Conservation (phyloP, 64 coral and sea anemone species). For the Dendrophyllia cribrosa region DNA sequence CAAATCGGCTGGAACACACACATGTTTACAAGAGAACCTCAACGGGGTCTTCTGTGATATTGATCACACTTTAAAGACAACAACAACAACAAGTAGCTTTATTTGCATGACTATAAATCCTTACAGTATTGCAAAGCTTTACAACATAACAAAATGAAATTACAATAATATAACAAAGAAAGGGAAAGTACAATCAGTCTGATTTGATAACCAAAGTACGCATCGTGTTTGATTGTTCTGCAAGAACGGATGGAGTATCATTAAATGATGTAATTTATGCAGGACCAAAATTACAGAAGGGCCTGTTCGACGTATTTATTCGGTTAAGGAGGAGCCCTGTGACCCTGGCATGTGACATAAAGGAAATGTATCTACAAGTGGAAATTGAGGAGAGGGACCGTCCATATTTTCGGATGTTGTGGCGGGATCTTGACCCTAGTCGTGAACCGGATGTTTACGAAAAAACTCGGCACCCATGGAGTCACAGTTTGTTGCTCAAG, state of each 20-base stretch:
- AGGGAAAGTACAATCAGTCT: too few species aligned
- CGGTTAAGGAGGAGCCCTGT: conserved; percentile 9
- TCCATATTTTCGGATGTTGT: conserved; percentile 41
- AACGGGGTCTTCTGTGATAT: conserved; percentile 5
- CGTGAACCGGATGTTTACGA: conserved; percentile 58
- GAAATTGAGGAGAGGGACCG: conserved; percentile 46
- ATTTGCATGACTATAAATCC: too few species aligned
- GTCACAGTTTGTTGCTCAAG: conserved; percentile 66
- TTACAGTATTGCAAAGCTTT: too few species aligned
- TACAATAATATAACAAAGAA: too few species aligned
- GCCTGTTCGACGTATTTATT: conserved; percentile 44
- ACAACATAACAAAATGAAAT: too few species aligned
- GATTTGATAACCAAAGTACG: too few species aligned
- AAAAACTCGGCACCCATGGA: conserved; percentile 77
- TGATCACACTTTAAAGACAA: conserved; percentile 4
- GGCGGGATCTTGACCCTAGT: conserved; percentile 34
- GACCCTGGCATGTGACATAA: conserved; percentile 50
- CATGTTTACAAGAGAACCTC: background rate
- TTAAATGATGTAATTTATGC: conserved; percentile 47
- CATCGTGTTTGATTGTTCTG: too few species aligned
- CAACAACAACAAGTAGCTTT: too few species aligned
- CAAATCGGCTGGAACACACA: background rate
- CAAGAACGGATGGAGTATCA: background rate
- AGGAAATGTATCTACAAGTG: conserved; percentile 46
- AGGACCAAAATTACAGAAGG: conserved; percentile 51